These are phyloP conservation scores for Netelia inedita DNA, from an alignment of 2,888 invertebrate genomes.

Conservation along the genomic window DNA sequence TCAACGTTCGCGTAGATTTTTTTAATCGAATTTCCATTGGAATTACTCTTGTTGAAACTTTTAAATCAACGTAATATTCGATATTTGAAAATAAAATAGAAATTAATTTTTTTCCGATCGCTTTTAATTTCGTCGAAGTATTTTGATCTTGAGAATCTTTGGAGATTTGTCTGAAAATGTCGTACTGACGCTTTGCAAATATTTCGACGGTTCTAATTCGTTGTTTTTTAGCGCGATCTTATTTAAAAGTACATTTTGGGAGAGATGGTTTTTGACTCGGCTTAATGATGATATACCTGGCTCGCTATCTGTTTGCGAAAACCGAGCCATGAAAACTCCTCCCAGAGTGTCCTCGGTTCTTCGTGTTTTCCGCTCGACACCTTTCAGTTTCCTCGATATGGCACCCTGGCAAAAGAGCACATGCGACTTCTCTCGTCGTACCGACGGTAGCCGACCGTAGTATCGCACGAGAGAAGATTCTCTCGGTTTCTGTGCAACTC, in stretches of 20 bases:
- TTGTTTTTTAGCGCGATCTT: too few relatives aligned
- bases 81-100: too few relatives aligned
- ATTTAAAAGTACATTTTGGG: too few relatives aligned
- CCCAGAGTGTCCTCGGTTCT: constrained; percentile 26
- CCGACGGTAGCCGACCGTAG: not conserved
- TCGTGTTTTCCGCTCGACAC: constrained; percentile 44
- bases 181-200: too few relatives aligned
- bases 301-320: not conserved
- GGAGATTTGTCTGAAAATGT: too few relatives aligned
- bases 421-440: constrained; percentile 6
- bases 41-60: too few relatives aligned
- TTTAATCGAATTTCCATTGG: not conserved
- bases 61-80: too few relatives aligned
- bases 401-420: constrained; percentile 15
- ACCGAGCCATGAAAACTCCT: constrained; percentile 18
- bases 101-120: too few relatives aligned
- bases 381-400: constrained; percentile 41
- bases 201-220: too few relatives aligned
- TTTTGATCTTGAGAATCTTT: too few relatives aligned
- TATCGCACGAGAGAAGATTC: constrained; percentile 52
- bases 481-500: constrained; percentile 38
- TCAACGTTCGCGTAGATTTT: not conserved
- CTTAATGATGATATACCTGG: constrained; percentile 4
- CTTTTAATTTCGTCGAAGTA: too few relatives aligned
- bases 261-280: too few relatives aligned